Conservation (phyloP, 2,888 invertebrate genomes). For the Cantharis lateralis region DNA sequence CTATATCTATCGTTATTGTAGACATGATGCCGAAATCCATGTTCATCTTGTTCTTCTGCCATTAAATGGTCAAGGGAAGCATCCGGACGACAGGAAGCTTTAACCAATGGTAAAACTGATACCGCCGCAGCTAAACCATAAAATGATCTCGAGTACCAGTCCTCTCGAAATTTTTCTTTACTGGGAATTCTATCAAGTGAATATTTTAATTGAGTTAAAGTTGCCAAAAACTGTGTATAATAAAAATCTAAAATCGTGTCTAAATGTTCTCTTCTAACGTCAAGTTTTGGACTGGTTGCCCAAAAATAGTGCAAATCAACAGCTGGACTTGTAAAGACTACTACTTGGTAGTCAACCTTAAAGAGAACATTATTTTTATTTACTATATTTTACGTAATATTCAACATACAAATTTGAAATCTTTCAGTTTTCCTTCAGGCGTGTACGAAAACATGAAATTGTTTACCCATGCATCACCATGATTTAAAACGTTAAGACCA, state of each 20-base stretch:
- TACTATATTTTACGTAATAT: not conserved
- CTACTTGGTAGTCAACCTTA: constrained; percentile 58
- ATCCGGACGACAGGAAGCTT: constrained; percentile 43
- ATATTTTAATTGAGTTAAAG: constrained; percentile 43
- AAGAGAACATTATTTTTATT: constrained; percentile 33
- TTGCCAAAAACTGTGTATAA: constrained; percentile 43
- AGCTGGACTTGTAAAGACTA: constrained; percentile 53
- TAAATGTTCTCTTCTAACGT: constrained; percentile 43
- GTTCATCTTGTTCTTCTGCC: constrained; percentile 37
- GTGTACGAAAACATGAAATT: constrained; percentile 60
- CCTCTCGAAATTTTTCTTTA: constrained; percentile 44
- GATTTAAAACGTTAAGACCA: constrained; percentile 58
- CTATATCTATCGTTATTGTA: constrained; percentile 47
- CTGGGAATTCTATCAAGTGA: constrained; percentile 46
- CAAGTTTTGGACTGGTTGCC: constrained; percentile 51
- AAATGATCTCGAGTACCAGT: constrained; percentile 45
- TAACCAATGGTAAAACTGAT: constrained; percentile 47
- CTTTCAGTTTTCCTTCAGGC: constrained; percentile 47
- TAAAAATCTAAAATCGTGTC: constrained; percentile 47
- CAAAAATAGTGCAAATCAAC: constrained; percentile 57
- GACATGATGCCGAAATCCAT: constrained; percentile 46
- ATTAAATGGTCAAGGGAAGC: constrained; percentile 48
- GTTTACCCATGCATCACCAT: constrained; percentile 61
- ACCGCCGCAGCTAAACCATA: constrained; percentile 47
- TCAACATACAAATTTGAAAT: constrained; percentile 54